A percentile compares a stretch with the other conserved stretches of the same genome.
Conservation (phyloP, 2,113 vertebrate genomes). For the Solea senegalensis region DNA sequence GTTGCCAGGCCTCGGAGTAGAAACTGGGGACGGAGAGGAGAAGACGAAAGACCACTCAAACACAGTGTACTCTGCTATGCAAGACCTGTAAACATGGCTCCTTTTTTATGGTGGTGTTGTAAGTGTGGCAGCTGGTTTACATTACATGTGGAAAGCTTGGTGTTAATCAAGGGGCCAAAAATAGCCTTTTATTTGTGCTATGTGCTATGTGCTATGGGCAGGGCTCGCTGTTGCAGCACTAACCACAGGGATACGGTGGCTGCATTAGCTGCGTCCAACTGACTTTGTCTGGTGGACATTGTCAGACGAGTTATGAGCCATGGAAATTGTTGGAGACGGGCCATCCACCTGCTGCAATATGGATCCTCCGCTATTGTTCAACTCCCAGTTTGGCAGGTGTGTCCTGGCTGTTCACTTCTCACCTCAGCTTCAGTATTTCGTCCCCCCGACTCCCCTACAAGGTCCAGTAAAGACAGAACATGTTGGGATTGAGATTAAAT, state of each 20-base stretch:
- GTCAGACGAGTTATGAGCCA: constrained; percentile 13
- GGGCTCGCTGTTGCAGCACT: constrained; percentile 35
- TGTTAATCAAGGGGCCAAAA: constrained; percentile 68
- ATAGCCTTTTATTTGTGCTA: constrained; percentile 65
- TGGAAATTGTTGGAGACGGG: not conserved
- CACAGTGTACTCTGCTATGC: constrained; percentile 46
- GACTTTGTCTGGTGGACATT: constrained; percentile 9
- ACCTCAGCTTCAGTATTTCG: not conserved
- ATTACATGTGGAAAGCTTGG: constrained; percentile 57
- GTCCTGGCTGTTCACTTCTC: not conserved
- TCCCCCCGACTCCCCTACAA: not conserved
- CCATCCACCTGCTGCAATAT: constrained; percentile 23
- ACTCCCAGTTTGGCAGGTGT: not conserved
- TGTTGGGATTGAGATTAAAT: not conserved
- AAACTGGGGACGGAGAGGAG: constrained; percentile 59
- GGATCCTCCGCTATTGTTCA: not conserved
- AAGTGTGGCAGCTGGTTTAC: constrained; percentile 64
- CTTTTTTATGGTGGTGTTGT: constrained; percentile 29
- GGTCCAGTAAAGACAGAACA: not conserved
- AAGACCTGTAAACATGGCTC: constrained; percentile 58
- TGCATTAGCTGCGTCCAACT: constrained; percentile 21
- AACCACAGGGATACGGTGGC: constrained; percentile 27
- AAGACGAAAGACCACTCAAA: constrained; percentile 55
- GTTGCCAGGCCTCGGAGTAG: constrained; percentile 66
- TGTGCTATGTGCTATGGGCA: constrained; percentile 19